Conservation (phyloP, 2,888 invertebrate species). For the Hanleya hanleyi region DNA sequence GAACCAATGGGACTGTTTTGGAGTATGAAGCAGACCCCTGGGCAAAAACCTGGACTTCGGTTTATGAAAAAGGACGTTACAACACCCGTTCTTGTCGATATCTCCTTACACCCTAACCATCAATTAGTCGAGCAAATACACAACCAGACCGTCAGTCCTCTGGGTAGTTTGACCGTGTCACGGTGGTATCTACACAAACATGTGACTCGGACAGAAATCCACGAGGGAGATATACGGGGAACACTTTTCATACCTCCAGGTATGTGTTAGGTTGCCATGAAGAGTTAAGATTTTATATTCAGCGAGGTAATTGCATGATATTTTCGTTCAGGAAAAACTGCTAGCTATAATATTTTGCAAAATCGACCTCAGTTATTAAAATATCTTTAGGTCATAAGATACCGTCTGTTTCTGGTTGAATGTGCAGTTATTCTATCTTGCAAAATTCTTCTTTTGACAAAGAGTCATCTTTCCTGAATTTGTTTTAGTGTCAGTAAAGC, state of each 20-base stretch:
- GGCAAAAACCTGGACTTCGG: conserved; percentile 40
- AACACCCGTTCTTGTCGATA: conserved; percentile 37
- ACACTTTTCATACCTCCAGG: conserved; percentile 55
- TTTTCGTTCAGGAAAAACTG: too few species aligned
- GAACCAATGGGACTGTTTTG: conserved; percentile 62
- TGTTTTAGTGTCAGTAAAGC: too few species aligned
- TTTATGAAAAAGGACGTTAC: conserved; percentile 48
- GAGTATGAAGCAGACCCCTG: conserved; percentile 50
- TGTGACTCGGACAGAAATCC: conserved; percentile 44
- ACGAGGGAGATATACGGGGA: conserved; percentile 50
- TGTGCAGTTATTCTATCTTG: too few species aligned
- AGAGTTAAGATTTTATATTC: too few species aligned
- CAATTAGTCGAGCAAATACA: conserved; percentile 27
- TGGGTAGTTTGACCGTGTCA: conserved; percentile 22
- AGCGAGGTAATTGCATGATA: too few species aligned
- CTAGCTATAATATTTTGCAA: too few species aligned
- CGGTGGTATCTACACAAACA: conserved; percentile 46
- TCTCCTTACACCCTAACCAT: conserved; percentile 43
- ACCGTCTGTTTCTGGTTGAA: too few species aligned
- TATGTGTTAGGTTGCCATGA: too few species aligned
- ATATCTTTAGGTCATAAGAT: too few species aligned
- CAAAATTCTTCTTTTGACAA: too few species aligned
- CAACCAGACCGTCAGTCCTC: neutral
- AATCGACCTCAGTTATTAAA: too few species aligned
- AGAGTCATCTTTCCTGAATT: too few species aligned